Evolutionary conservation across 53 echinoderm and acorn worm species (phyloP), one percentile per base, ranked within the genome.

Genomic region (Arbacia lixula): DNA sequence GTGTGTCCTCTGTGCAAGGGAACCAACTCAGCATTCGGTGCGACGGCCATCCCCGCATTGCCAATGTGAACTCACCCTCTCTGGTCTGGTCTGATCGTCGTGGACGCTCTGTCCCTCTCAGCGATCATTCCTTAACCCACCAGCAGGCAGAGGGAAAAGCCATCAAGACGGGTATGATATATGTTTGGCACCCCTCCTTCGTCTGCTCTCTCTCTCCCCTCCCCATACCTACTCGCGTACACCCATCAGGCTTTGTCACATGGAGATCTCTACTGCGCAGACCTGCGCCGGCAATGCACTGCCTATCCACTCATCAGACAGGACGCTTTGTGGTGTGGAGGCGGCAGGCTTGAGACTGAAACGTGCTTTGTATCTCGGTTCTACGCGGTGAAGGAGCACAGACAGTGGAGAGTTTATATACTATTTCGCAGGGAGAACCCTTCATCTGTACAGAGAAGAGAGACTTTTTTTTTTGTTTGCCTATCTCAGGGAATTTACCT

Each of bases 401-500:
- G n/a, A 39, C 5, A 38, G 38, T 16, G 78, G 22, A 36, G 60
- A 78, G 60, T 12, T 26, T 58, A 28, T 58, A 14, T 78, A 52
- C 53, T 54, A 52, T 57, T 57, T 57, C 16, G 5, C 53, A 76
- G 35, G 76, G 36, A 17, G 36, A 17, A 30, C 76, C 78, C 78
- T 78, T 40, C 43, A 41, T 34, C 0, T 32, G 34, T 74, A 74
- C 43, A 74, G 34, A 26, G 30, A 74, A 34, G 25, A 31, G 2
- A 46, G 28, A 29, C 63, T 81, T 63, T 81, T 56, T 56, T 53
- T 74, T 50, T 42, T 51, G 52, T 53, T 58, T 63, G 62, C 64
- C 41, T 81, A 81, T 81, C 82, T 81, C 82, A 81, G 82, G 82
- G 82, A 81, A 63, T 36, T 81, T 81, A 81, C 82, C 82, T 81